A percentile compares a stretch with the other conserved stretches of the same genome.
Evolutionary conservation across 1,140 invertebrate species (phyloP).

Genomic region (Drosophila parvula): DNA sequence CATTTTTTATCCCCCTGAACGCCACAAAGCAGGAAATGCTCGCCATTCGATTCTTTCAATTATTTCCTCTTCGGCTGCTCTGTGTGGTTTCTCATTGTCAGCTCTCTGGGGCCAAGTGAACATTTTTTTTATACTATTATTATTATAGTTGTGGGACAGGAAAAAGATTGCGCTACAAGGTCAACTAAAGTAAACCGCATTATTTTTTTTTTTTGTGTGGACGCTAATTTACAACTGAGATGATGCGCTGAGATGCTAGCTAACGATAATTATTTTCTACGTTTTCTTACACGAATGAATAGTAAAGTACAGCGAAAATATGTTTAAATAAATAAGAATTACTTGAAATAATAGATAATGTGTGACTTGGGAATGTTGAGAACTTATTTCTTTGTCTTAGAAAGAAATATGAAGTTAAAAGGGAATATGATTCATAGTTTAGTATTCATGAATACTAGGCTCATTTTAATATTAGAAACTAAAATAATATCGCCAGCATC

Average conservation of each 20-base stretch:
- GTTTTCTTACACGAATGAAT: slow-evolving; percentile 23
- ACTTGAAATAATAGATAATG: neutral
- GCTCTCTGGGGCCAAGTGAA: slow-evolving; percentile 27
- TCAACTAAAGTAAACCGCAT: slow-evolving; percentile 63
- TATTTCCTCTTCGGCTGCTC: slow-evolving; percentile 39
- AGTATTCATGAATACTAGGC: too few relatives aligned
- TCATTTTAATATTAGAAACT: neutral
- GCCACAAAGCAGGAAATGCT: slow-evolving; percentile 50
- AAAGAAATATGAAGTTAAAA: neutral
- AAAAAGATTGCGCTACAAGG: slow-evolving; percentile 59
- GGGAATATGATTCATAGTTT: neutral
- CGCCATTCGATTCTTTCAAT: slow-evolving; percentile 44
- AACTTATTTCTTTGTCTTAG: neutral
- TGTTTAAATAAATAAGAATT: neutral
- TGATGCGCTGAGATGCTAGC: slow-evolving; percentile 40
- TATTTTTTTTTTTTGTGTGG: slow-evolving; percentile 26
- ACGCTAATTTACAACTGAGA: slow-evolving; percentile 42
- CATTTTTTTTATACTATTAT: slow-evolving; percentile 23
- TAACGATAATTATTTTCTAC: slow-evolving; percentile 42
- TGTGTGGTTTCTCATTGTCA: slow-evolving; percentile 70
- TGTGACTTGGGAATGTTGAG: neutral
- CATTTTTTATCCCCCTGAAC: slow-evolving; percentile 11
- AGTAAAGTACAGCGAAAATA: neutral
- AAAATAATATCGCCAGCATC: too few relatives aligned
- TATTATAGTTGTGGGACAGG: slow-evolving; percentile 29